Evolutionary conservation across 2,113 vertebrate genomes (phyloP), one percentile per base, ranked within the genome.

Genomic region (Cacatua alba): DNA sequence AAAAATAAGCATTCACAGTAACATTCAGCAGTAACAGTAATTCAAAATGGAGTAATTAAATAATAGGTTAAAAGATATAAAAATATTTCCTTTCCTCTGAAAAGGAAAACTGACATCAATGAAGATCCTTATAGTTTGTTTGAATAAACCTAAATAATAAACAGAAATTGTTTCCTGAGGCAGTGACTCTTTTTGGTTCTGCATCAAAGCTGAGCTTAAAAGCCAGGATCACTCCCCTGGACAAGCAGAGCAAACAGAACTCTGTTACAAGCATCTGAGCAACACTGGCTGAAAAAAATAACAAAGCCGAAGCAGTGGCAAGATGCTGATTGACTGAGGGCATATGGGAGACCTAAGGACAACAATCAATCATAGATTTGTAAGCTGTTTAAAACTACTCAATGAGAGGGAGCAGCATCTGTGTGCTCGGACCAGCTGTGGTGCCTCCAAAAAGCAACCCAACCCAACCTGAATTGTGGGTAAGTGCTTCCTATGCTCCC

Each of bases 271-370:
- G 31, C 29, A 52, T 76, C 29, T 79, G 65, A 94, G 65, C 72
- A 82, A 10, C 62, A 20, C 55, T 52, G 44, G 52, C 43, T 75
- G 35, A 39, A 74, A 81, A 91, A 79, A 62, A 29, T 3, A 41
- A 71, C 1, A 9, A 75, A 89, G 41, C 31, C 3, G 10, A 87
- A 88, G 31, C 65, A 72, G 82, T 64, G 29, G 77, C 74, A 93
- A 79, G 44, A 87, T 39, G 35, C 67, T 53, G 33, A 80, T 90
- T 95, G 91, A 95, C 89, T 92, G 79, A 90, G 85, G 82, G 71
- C 60, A 78, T 95, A 91, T 88, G 81, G 80, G 75, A 89, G n/a
- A 90, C 74, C 72, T 71, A 90, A 88, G 80, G 92, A 88, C 59
- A 84, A 86, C 65, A 92, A 75, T 95, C 68, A 95, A 76, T 91